phyloP scores from a whole-genome alignment of 2,113 vertebrate genomes.

The Circaetus cinerascens region DNA sequence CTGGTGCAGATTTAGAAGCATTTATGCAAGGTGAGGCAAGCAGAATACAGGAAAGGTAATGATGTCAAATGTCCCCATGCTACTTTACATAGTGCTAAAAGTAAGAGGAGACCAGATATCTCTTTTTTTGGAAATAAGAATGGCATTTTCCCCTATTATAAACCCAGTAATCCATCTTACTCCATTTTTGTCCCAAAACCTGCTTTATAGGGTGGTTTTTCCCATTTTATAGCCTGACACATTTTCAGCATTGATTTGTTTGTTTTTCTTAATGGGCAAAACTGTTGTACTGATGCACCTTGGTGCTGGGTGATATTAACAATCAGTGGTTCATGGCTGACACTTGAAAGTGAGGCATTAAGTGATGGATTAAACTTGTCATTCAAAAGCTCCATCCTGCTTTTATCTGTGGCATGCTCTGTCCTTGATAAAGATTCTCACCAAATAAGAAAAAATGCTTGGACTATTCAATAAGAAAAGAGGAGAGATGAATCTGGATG shows the following conservation, averaged over 20 bases:
- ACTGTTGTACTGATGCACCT: slow-evolving; percentile 13
- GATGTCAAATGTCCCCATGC: neutral
- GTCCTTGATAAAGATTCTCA: slow-evolving; percentile 56
- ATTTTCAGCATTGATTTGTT: slow-evolving; percentile 41
- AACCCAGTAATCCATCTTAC: neutral
- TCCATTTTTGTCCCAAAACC: neutral
- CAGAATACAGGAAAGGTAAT: neutral
- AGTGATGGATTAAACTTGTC: slow-evolving; percentile 60
- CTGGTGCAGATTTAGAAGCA: neutral
- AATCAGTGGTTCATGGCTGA: slow-evolving; percentile 13
- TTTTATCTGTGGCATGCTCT: slow-evolving; percentile 36
- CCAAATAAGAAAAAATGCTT: slow-evolving; percentile 36
- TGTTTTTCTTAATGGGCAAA: slow-evolving; percentile 37
- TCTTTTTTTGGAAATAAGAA: neutral
- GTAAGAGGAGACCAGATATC: neutral
- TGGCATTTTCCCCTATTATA: neutral
- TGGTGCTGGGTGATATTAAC: slow-evolving; percentile 24
- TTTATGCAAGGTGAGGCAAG: neutral
- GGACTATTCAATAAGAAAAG: neutral
- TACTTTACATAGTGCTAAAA: neutral
- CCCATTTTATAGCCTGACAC: neutral
- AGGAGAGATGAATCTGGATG: slow-evolving; percentile 1
- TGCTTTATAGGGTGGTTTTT: neutral
- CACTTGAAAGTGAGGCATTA: slow-evolving; percentile 15
- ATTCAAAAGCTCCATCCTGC: slow-evolving; percentile 18